Evolutionary conservation across 2,797 vertebrate genomes (phyloP), one percentile per base, ranked within the genome.

Genomic region (Protosalanx chinensis): DNA sequence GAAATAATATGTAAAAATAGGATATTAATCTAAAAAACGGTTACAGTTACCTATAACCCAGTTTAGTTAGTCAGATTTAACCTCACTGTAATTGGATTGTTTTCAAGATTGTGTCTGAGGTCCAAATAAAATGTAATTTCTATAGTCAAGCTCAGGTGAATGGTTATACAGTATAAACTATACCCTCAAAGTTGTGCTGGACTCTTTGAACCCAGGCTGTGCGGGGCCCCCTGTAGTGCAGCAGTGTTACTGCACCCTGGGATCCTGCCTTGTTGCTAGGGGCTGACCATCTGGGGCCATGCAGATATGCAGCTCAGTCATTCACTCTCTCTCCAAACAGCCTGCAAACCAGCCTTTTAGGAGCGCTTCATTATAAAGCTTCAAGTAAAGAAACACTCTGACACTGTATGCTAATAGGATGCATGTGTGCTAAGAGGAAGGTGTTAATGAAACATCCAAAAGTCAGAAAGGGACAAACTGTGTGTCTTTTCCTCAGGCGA

Each of bases 201-300:
- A 32, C 27, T 46, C 4, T 8, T 30, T 32, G 15, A 29, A 32
- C 64, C 46, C 46, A 51, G 64, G 51, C 27, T 29, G 16, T 29
- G 16, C 63, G 15, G 51, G 51, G 23, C 46, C 49, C 64, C 64
- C 64, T 53, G 64, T 46, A 51, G 46, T 51, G 64, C 13, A 67
- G 29, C 41, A 66, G 49, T 53, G 23, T 67, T 16, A 46, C 46
- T 13, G 5, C 27, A 46, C 23, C 41, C 46, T 53, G 27, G 46
- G 46, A 51, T 23, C n/a, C 16, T 15, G 27, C 64, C 16, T 32
- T 23, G 64, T 67, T 67, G 46, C 64, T 27, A 53, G 16, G 46
- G 64, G 46, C 15, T 53, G 23, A 46, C 41, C 32, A 63, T 46
- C 35, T 68, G 51, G 35, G 53, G 23, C 70, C 20, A 57, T 49